Conservation (phyloP, 1,140 invertebrate genomes). For the Megalopta genalis region DNA sequence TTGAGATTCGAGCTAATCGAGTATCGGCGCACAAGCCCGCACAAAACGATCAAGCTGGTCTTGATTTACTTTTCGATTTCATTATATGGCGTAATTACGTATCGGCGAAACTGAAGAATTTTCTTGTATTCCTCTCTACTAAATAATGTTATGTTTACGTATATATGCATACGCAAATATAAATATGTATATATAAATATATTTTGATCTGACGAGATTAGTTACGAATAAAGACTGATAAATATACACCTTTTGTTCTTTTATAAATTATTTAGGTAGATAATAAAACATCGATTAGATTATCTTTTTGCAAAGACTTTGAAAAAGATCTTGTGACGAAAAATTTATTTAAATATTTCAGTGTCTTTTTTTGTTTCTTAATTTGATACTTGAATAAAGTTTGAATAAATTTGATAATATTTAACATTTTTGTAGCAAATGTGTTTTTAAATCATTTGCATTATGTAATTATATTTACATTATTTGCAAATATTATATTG, state of each 20-base stretch:
- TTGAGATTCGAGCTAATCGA: background rate
- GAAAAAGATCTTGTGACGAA: too few species aligned
- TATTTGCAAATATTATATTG: too few species aligned
- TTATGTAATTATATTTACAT: too few species aligned
- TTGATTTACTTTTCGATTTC: slow-evolving; percentile 60
- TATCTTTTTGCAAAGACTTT: too few species aligned
- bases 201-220: slow-evolving; percentile 71
- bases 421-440: too few species aligned
- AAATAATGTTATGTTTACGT: slow-evolving; percentile 48
- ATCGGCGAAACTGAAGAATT: slow-evolving; percentile 35
- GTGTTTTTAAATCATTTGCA: too few species aligned
- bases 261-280: background rate
- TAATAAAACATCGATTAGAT: background rate
- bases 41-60: slow-evolving; percentile 67
- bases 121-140: slow-evolving; percentile 40
- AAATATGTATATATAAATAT: slow-evolving; percentile 62
- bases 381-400: too few species aligned
- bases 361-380: too few species aligned
- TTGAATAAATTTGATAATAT: too few species aligned
- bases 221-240: slow-evolving; percentile 73
- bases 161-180: slow-evolving; percentile 21
- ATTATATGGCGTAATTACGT: slow-evolving; percentile 46
- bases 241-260: slow-evolving; percentile 25
- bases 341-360: too few species aligned
- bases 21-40: slow-evolving; percentile 31